Evolutionary conservation across 2,113 vertebrate genomes (phyloP).

Genomic region (Xenus cinereus): DNA sequence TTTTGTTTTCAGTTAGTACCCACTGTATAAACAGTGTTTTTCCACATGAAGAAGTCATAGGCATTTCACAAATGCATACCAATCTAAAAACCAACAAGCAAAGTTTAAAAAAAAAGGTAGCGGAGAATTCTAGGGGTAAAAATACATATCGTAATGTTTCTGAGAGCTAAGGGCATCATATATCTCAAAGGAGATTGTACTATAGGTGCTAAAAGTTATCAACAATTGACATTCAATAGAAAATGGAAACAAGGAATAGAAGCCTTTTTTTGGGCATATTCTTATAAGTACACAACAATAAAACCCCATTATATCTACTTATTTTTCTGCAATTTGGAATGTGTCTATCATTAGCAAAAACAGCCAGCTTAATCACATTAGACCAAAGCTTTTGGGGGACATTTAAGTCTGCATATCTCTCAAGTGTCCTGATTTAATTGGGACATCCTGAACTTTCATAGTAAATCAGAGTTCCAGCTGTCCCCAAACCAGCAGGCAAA

Average conservation of each 20-base stretch:
- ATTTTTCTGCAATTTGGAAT: slow-evolving; percentile 21
- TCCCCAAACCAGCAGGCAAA: not conserved
- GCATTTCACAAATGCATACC: not conserved
- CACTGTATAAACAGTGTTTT: not conserved
- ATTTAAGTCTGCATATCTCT: not conserved
- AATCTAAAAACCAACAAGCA: not conserved
- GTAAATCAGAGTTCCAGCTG: slow-evolving; percentile 16
- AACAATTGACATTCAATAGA: slow-evolving; percentile 21
- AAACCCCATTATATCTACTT: not conserved
- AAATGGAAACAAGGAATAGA: not conserved
- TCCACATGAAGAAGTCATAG: not conserved
- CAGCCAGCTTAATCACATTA: slow-evolving; percentile 14
- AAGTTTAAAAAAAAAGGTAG: not conserved
- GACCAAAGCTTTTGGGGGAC: not conserved
- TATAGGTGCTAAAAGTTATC: not conserved
- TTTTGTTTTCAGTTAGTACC: not conserved
- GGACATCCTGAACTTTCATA: slow-evolving; percentile 20
- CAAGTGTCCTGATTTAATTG: slow-evolving; percentile 20
- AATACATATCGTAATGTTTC: slow-evolving; percentile 5
- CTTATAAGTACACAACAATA: not conserved
- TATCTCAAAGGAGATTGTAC: slow-evolving; percentile 16
- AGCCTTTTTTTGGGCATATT: not conserved
- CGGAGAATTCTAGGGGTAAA: not conserved
- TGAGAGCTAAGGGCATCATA: not conserved
- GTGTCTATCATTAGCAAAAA: not conserved